phyloP scores from a whole-genome alignment of 2,888 invertebrate species.

The Notocelia uddmanniana region DNA sequence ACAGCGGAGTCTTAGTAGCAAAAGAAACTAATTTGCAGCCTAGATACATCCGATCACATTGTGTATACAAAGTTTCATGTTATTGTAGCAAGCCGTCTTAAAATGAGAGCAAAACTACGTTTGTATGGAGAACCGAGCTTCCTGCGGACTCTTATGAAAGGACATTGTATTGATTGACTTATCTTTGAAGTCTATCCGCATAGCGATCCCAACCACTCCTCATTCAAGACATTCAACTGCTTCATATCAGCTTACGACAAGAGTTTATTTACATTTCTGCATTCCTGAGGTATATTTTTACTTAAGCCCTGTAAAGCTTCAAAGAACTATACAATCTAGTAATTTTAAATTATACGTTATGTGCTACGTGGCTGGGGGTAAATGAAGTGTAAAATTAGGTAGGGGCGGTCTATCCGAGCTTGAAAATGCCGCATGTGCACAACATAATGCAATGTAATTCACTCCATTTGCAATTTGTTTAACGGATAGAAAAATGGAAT shows the following conservation, averaged over 20 bases:
- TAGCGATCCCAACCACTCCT: no score
- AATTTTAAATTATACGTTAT: constrained; percentile 9
- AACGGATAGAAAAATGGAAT: neutral
- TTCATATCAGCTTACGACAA: neutral
- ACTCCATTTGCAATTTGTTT: constrained; percentile 20
- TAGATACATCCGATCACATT: no score
- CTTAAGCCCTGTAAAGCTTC: neutral
- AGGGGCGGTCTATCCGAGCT: constrained; percentile 19
- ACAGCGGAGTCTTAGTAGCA: no score
- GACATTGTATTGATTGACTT: no score
- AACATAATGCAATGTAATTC: constrained; percentile 16
- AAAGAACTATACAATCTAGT: neutral
- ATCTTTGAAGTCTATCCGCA: no score
- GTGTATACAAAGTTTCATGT: no score
- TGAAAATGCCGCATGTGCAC: constrained; percentile 30
- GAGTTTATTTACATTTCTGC: neutral
- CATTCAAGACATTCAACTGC: no score
- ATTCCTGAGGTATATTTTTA: neutral
- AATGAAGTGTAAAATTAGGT: constrained; percentile 39
- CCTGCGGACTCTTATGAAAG: no score
- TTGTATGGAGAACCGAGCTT: no score
- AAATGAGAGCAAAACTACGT: no score
- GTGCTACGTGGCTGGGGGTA: constrained; percentile 4
- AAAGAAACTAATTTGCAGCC: no score
- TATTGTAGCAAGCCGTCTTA: no score